phyloP scores from a whole-genome alignment of 1,140 invertebrate genomes.

The Atta colombica region DNA sequence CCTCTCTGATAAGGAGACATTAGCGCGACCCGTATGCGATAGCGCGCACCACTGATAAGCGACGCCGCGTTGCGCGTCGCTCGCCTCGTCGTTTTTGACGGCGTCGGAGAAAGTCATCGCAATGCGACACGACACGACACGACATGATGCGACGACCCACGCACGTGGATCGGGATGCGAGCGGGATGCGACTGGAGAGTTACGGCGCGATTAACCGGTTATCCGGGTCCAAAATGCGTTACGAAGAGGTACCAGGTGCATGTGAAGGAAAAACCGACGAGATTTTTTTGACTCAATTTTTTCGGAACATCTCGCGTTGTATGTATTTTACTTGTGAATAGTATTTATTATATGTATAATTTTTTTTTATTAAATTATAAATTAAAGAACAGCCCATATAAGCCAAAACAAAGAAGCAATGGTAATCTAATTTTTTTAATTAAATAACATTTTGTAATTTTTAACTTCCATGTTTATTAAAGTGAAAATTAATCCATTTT shows the following conservation, averaged over 20 bases:
- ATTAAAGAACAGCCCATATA: neutral
- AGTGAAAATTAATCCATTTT: too few species aligned
- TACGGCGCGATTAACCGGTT: slow-evolving; percentile 46
- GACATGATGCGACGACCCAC: neutral
- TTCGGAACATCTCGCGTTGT: neutral
- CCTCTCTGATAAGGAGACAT: slow-evolving; percentile 84
- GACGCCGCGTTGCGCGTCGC: slow-evolving; percentile 74
- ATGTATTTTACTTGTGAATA: neutral
- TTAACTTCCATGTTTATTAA: too few species aligned
- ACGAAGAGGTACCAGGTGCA: neutral
- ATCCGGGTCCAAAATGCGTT: neutral
- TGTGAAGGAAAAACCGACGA: neutral
- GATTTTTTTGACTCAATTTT: slow-evolving; percentile 32
- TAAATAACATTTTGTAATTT: too few species aligned
- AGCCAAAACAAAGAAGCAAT: too few species aligned
- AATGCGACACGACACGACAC: neutral
- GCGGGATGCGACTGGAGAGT: slow-evolving; percentile 1
- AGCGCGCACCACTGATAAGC: slow-evolving; percentile 80
- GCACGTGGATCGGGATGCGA: slow-evolving; percentile 6
- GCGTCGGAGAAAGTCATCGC: slow-evolving; percentile 55
- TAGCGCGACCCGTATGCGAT: slow-evolving; percentile 87
- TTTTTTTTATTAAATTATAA: neutral
- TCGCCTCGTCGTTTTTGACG: slow-evolving; percentile 70
- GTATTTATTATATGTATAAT: neutral
- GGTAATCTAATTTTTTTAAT: too few species aligned